Evolutionary conservation across 2,113 vertebrate genomes (phyloP).

Genomic region (Martes martes): DNA sequence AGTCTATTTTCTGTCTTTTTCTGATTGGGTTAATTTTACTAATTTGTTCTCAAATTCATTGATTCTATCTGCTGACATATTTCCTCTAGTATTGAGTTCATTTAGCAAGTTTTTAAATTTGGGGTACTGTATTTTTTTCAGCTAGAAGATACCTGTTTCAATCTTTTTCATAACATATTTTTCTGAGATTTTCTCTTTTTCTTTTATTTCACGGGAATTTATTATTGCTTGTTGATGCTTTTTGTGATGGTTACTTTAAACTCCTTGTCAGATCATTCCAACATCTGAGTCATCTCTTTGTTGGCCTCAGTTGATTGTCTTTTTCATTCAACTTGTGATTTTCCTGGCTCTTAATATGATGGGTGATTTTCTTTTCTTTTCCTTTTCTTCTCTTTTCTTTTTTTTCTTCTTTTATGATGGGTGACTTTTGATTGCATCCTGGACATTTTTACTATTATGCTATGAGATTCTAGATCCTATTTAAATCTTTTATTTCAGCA

Average conservation of each 20-base stretch:
- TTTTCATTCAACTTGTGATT: constrained; percentile 24
- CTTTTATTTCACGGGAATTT: constrained; percentile 24
- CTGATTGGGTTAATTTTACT: constrained; percentile 21
- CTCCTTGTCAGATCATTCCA: constrained; percentile 2
- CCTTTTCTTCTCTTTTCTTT: neutral
- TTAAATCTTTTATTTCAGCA: constrained; percentile 43
- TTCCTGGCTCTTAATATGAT: constrained; percentile 26
- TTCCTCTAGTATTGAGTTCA: neutral
- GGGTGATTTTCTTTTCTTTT: neutral
- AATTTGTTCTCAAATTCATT: neutral
- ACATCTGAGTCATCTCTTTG: neutral
- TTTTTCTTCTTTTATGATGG: neutral
- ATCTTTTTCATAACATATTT: constrained; percentile 1
- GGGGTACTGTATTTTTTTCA: neutral
- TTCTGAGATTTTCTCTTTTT: constrained; percentile 16
- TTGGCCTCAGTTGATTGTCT: neutral
- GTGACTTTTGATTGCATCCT: neutral
- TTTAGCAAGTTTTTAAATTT: constrained; percentile 6
- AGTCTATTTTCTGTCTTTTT: neutral
- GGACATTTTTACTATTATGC: neutral
- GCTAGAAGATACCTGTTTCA: constrained; percentile 27
- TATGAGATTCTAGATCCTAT: neutral
- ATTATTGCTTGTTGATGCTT: neutral
- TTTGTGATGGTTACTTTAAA: neutral
- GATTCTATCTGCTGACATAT: constrained; percentile 23